These are phyloP conservation scores for Gambusia holbrooki DNA, from an alignment of 2,113 vertebrate species.

Conservation along the genomic window DNA sequence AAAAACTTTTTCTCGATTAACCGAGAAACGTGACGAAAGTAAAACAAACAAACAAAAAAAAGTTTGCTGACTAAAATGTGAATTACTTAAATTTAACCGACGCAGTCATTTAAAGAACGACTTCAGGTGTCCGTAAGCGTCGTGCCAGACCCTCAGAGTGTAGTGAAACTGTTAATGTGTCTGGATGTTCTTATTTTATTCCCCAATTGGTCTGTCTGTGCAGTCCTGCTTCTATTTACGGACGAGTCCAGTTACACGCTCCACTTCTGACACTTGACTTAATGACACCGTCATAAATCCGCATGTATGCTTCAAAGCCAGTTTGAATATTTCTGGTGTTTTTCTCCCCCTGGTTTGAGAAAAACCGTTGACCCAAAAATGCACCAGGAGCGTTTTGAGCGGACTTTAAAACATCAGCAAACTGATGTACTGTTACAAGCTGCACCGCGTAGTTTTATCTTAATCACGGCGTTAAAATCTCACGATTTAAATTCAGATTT, in stretches of 20 bases:
- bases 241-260: constrained; percentile 56
- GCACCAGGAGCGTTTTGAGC: not conserved
- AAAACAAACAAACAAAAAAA: not conserved
- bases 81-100: not conserved
- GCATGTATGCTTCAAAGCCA: not conserved
- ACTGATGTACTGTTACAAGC: not conserved
- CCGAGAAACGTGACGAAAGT: not conserved
- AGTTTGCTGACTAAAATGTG: not conserved
- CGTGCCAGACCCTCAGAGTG: too few species aligned
- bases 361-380: constrained; percentile 21
- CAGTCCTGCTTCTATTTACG: constrained; percentile 45
- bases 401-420: constrained; percentile 7
- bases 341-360: constrained; percentile 10
- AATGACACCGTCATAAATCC: constrained; percentile 23
- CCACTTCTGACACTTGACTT: constrained; percentile 11
- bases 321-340: not conserved
- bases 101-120: not conserved
- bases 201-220: constrained; percentile 16
- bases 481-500: not conserved
- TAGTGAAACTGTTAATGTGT: too few species aligned
- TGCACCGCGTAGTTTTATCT: not conserved
- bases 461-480: constrained; percentile 1
- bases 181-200: not conserved
- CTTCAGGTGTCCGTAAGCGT: too few species aligned
- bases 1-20: not conserved